A percentile compares a stretch with the other conserved stretches of the same genome.
Evolutionary conservation across 1,140 invertebrate species (phyloP).

Genomic region (Palaemon carinicauda): DNA sequence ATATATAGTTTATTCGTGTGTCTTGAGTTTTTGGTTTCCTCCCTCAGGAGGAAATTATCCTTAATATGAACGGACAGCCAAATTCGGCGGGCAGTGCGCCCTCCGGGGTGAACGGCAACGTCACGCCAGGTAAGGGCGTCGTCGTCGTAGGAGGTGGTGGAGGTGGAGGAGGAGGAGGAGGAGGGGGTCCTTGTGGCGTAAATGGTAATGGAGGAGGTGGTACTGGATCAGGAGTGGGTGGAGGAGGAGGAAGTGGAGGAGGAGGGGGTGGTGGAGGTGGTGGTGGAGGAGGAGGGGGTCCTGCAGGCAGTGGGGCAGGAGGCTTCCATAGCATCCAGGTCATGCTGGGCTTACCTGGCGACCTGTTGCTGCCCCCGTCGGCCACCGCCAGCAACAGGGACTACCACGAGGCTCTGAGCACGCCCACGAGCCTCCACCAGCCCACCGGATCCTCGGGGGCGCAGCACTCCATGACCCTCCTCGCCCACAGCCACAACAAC

Average conservation of each 20-base stretch:
- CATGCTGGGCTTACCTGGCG: slow-evolving; percentile 72
- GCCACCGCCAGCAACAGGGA: slow-evolving; percentile 27
- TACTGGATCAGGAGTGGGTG: background rate
- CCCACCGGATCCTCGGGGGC: slow-evolving; percentile 30
- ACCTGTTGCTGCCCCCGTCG: slow-evolving; percentile 58
- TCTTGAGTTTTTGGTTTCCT: too few species aligned
- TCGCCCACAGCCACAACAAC: background rate
- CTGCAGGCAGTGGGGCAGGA: background rate
- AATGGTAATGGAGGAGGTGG: background rate
- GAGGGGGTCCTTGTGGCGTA: background rate
- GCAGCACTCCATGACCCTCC: background rate
- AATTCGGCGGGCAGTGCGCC: background rate
- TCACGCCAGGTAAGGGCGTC: background rate
- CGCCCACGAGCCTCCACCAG: slow-evolving; percentile 10
- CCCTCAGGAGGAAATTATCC: too few species aligned
- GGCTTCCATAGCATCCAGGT: slow-evolving; percentile 65
- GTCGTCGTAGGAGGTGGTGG: background rate
- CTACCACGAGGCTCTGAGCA: background rate
- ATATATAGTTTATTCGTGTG: too few species aligned
- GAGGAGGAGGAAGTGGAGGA: background rate
- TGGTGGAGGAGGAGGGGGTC: background rate
- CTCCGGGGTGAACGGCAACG: background rate
- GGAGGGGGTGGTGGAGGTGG: background rate
- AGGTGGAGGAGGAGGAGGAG: background rate
- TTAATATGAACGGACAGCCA: slow-evolving; percentile 34